Evolutionary conservation across 1,140 invertebrate species (phyloP), one percentile per base, ranked within the genome.

Genomic region (Atta cephalotes): DNA sequence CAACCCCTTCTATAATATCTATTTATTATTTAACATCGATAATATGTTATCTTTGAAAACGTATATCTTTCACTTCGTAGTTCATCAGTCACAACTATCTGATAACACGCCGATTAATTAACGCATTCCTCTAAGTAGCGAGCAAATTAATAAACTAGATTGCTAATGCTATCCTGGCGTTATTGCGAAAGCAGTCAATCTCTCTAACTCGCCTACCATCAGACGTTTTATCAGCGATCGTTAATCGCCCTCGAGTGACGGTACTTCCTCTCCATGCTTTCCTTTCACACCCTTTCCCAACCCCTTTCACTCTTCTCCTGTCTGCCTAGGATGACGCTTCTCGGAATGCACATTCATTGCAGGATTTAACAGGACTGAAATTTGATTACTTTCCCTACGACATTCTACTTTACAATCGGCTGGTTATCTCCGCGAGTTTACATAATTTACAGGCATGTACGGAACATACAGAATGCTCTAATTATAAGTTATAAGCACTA

Each of bases 301-400:
- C 39, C 39, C 18, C 65, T 14, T 12, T 76, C 35, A 2, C 28
- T 25, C 62, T 58, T 56, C 21, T 56, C 56, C 18, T 16, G 39
- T 70, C 62, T 25, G 58, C 28, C 31, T 18, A 16, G 31, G 58
- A 72, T 63, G 63, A 81, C 45, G 77, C 70, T 78, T 16, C 72
- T 49, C 63, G 60, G 53, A 84, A 82, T 76, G 53, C 71, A 77
- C 82, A 70, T 85, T 62, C 53, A 82, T 88, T 66, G 87, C 76
- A 60, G 63, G 80, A 84, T 81, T 88, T 80, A 90, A 65, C 80
- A 88, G 58, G 63, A 51, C 71, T 85, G 45, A 78, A 90, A 90
- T 76, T 90, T 88, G 85, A 90, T 90, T 90, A 90, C 85, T 78
- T 87, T 86, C 74, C 85, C 78, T 63, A 74, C 85, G 63, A 90